These are phyloP conservation scores for Syngnathus floridae DNA, from an alignment of 2,113 vertebrate species.

Conservation along the genomic window DNA sequence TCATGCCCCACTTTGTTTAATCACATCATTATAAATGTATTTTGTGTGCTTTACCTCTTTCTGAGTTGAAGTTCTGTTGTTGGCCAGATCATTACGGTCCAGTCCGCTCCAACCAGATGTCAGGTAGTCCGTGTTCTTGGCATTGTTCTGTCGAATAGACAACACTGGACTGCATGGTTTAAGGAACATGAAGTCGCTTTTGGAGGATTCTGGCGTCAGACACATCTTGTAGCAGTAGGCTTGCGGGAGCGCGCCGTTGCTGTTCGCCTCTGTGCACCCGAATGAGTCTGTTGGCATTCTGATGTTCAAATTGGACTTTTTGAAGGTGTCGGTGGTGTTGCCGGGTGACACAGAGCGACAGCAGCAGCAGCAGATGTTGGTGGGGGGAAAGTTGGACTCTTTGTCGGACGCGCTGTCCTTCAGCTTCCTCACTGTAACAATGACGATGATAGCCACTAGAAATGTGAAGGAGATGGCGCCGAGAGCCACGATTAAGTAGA, in stretches of 20 bases:
- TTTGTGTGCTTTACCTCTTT: conserved; percentile 63
- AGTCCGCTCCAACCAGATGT: conserved; percentile 65
- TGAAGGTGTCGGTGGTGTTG: conserved; percentile 59
- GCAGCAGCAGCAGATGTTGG: conserved; percentile 57
- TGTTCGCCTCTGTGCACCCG: conserved; percentile 54
- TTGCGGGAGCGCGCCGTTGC: conserved; percentile 54
- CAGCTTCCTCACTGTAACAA: conserved; percentile 71
- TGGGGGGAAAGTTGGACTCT: conserved; percentile 53
- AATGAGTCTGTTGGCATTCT: conserved; percentile 56
- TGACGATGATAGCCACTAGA: conserved; percentile 80
- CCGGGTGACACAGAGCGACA: conserved; percentile 43
- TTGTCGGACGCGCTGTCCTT: conserved; percentile 57
- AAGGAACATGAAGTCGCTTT: conserved; percentile 86
- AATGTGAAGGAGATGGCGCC: conserved; percentile 80
- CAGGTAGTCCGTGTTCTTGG: conserved; percentile 65
- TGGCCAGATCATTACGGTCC: conserved; percentile 38
- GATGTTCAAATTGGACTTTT: conserved; percentile 69
- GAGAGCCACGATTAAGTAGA: conserved; percentile 82
- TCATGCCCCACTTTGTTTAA: neutral
- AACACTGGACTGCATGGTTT: conserved; percentile 75
- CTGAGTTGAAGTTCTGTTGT: conserved; percentile 58
- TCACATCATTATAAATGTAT: neutral
- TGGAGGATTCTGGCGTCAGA: conserved; percentile 78
- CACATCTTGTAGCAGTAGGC: conserved; percentile 86
- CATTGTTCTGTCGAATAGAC: conserved; percentile 66